phyloP scores from a whole-genome alignment of 2,113 vertebrate species.

The Otis tarda region DNA sequence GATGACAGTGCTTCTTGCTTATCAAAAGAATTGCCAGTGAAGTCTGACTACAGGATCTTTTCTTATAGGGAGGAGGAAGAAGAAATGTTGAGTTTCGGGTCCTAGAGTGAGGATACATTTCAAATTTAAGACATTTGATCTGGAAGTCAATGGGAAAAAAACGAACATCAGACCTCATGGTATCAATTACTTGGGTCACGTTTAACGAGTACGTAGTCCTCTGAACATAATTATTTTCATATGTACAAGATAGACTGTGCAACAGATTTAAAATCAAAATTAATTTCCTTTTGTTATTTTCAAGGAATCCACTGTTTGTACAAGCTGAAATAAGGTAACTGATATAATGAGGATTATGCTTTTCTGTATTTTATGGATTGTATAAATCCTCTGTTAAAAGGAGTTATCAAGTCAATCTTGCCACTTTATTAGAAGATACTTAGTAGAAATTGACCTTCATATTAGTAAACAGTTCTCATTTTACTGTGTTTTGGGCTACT shows the following conservation, averaged over 20 bases:
- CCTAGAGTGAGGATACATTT: not conserved
- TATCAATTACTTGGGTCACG: not conserved
- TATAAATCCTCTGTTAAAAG: constrained; percentile 1
- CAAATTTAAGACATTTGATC: not conserved
- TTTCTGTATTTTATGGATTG: not conserved
- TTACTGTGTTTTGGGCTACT: not conserved
- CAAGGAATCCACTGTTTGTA: not conserved
- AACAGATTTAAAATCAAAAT: constrained; percentile 9
- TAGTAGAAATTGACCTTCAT: not conserved
- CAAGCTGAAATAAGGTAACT: not conserved
- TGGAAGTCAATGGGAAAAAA: not conserved
- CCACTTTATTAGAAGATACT: not conserved
- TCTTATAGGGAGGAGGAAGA: not conserved
- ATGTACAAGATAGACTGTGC: not conserved
- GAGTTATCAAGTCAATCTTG: not conserved
- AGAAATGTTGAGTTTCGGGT: not conserved
- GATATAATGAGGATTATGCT: not conserved
- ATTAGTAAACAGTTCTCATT: not conserved
- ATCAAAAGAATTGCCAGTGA: not conserved
- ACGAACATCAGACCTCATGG: not conserved
- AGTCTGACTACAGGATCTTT: not conserved
- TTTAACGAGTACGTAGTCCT: not conserved
- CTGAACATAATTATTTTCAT: constrained; percentile 13
- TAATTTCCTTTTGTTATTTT: not conserved
- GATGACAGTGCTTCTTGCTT: not conserved